Base-by-base conservation (phyloP, 2,888 invertebrate species). In the Nasonia oneida region DNA sequence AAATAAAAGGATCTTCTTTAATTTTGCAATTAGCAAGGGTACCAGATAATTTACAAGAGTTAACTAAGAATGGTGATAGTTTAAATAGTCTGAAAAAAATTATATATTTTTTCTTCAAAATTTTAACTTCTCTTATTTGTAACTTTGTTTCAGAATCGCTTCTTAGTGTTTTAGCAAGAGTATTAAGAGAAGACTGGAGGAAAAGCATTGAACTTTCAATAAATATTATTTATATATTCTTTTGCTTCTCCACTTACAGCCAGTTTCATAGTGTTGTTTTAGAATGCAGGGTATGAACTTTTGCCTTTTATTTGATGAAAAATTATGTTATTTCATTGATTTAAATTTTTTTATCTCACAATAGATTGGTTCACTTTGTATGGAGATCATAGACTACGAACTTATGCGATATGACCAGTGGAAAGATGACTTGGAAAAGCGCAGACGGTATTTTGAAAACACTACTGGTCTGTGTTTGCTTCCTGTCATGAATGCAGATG, bases 111-210 rank as follows among this genome's bases (percentile, higher is more conserved):
- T 39, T 81, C 23, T 42, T 47, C 67, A 57, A 10, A 76, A 70
- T 39, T 42, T 29, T 79, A 33, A 15, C 39, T 2, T 39, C 0
- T 10, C 23, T 57, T 57, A 4, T 50, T 57, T 29, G 61, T 47
- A 14, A 29, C 23, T 81, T 57, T 33, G 33, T 94, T 95, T 89
- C 94, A 97, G 98, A 99, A 94, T 98, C 98, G 67, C 95, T 99
- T 82, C 95, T 99, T 79, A 99, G 99, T 94, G 99, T 99, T 67
- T 94, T 99, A 90, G 98, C 99, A 15, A 95, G 99, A 92, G 98
- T 99, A 53, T 94, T 99, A 82, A 95, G 99, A 89, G 99, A 99
- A 94, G 99, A 99, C 94, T 99, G 99, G 98, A 98, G 98, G 94
- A 96, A 98, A 92, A 99, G 98, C 93, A 97, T 99, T 91, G 99